Evolutionary conservation across 2,888 invertebrate genomes (phyloP), one percentile per base, ranked within the genome.

Genomic region (Drosophila tanythrix): DNA sequence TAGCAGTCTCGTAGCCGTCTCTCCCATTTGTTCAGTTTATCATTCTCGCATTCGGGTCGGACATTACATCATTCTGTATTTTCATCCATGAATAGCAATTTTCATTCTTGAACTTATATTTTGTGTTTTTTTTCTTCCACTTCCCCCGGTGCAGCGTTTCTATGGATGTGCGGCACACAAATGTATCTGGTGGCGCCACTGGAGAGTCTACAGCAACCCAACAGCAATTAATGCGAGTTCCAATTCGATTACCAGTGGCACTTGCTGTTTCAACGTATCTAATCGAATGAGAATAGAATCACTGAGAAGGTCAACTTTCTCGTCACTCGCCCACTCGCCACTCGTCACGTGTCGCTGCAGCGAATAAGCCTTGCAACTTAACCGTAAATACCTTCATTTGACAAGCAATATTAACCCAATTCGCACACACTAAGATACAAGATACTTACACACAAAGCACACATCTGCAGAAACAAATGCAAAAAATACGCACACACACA

Each of bases 11-110:
- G 35, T 10, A 7, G 27, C 46, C 15, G 46, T 46, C 15, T 53
- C 57, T 56, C 62, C 35, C 48, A 48, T 53, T 66, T 63, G 35
- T 40, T 61, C 40, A 25, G 21, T 48, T 29, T 31, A 38, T 27
- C 35, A 33, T 31, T 38, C 57, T 8, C 38, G 25, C 64, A 38
- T 29, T 53, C n/a, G 65, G 50, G 25, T 40, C 25, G 35, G 43
- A 67, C 83, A 89, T 84, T 84, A 89, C 84, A 84, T 84, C 85
- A 84, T 89, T 86, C 83, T 51, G 85, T 89, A 82, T 89, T 89
- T 84, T 87, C 89, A 79, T 79, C 71, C 84, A 83, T 87, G 73
- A 87, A 76, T 70, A 84, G 74, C 82, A 89, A 87, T 87, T 84
- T 83, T 67, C 64, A 70, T 64, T 65, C 63, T 38, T 27, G 13